Evolutionary conservation across 2,888 invertebrate genomes (phyloP), one percentile per base, ranked within the genome.

Genomic region (Plagodis dolabraria): DNA sequence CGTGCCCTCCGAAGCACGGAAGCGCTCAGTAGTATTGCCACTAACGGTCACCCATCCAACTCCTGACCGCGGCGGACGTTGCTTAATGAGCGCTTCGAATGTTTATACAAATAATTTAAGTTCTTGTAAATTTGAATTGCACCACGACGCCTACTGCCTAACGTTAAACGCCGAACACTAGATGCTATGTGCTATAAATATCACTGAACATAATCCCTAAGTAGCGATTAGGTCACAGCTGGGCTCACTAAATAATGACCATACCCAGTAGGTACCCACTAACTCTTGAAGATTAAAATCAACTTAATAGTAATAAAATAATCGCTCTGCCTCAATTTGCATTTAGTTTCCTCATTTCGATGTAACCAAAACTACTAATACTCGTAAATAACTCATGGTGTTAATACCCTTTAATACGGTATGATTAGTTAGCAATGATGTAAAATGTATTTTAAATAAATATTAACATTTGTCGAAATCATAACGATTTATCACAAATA

Each of bases 241-340:
- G 43, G 34, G 10, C 7, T 35, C 5, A n/a, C 51, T 45, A 52
- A 52, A 44, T 51, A n/a, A 55, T 34, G 22, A 33, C n/a, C 40
- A 33, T 48, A 42, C 35, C n/a, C 38, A 49, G 1, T 38, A 5
- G 7, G 7, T 38, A 38, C 4, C 22, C 10, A 40, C 40, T 52
- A 52, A 51, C 36, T 59, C 47, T 42, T 46, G 45, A 36, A 55
- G 51, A 55, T 60, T 60, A 60, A 50, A 51, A 55, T 60, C 60
- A 22, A 40, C 46, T 51, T 51, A 50, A 55, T 60, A 44, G 35
- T 47, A 44, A 54, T 50, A 55, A 51, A 60, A 51, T 51, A 60
- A 60, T 55, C 38, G 47, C 43, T 55, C 36, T 9, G 44, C 34
- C 44, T 35, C 47, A 52, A 52, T 55, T 56, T 40, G 35, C 47